Evolutionary conservation across 1,140 invertebrate genomes (phyloP), one percentile per base, ranked within the genome.

Genomic region (Trichonephila inaurata): DNA sequence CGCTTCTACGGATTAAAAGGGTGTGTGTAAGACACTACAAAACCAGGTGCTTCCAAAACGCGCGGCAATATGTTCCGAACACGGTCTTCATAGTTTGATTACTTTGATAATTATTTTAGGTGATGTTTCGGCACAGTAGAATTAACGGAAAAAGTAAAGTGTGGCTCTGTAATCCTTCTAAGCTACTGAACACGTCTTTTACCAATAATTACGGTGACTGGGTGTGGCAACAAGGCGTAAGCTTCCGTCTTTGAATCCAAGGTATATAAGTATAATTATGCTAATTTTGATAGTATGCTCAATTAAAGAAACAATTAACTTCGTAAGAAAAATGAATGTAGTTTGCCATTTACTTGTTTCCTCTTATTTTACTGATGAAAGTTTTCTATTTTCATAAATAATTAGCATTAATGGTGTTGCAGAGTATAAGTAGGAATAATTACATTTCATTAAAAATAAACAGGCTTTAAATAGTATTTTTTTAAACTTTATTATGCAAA

Each of bases 21-120:
- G 72, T 77, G 72, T 77, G 72, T 77, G 18, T 77, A 28, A 51
- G 51, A 12, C 51, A 51, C 10, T 51, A 10, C 10, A 51, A 40
- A 69, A 28, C 28, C 72, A 77, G 72, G 72, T 77, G 72, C 28
- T 77, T 14, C 7, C n/a, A 69, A 24, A 69, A 69, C 24, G n/a
- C 28, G 7, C 33, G 16, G 24, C 72, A 77, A 40, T 16, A 40
- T 77, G 24, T 77, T 77, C 33, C 33, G 40, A 33, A 28, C 72
- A 24, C n/a, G 66, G 66, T 24, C 66, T 69, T 69, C 66, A 33
- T 28, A 33, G 28, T 77, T 77, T 77, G 72, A 77, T 77, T 77
- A 77, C 5, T 77, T 28, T 77, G 72, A 77, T 77, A 77, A 77
- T 77, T 77, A 33, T 77, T 77, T 77, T 77, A 33, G 72, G 72